Base-by-base conservation (phyloP, 2,888 invertebrate species). In the Drosophila antonietae region DNA sequence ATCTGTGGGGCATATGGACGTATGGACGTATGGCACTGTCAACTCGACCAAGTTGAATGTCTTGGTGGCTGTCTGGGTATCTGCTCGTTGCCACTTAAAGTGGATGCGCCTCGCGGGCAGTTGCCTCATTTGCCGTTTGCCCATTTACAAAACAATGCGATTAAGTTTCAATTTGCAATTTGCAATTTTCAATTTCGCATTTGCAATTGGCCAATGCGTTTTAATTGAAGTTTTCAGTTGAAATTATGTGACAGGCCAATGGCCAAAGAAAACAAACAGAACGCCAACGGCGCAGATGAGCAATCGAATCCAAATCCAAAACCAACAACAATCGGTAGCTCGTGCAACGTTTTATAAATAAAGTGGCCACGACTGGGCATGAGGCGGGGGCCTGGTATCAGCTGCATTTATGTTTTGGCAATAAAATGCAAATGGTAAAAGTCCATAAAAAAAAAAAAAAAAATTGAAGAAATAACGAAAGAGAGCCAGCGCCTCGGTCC, bases 381-480 rank as follows among this genome's bases (percentile, higher is more conserved):
- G 20, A 20, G 20, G 20, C 20, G 18, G 18, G 18, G 28, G 49
- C 37, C 56, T 57, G 63, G 55, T 65, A 78, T 80, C 83, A 75
- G 78, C 75, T 76, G 81, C 89, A 77, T 83, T 89, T 73, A 86
- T 85, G 84, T 81, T 89, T 85, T 85, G 89, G 89, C 84, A 85
- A 87, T 85, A 85, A 85, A 85, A 88, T 87, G 87, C 84, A 86
- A 88, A 84, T 88, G 89, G 81, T 81, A 83, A 87, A 83, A 69
- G 71, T 68, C 73, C 75, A 85, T 85, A 81, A 81, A 88, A 61
- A 62, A 43, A 44, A 43, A 28, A 4, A 23, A 23, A 23, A 23
- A 23, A n/a, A n/a, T 20, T 41, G 8, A 3, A 49, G 28, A 49
- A 15, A 31, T 9, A 49, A 31, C 2, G 51, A 59, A 46, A 59